A percentile compares a stretch with the other conserved stretches of the same genome.
These are phyloP conservation scores for Blastobasis adustella DNA, from an alignment of 2,888 invertebrate genomes.

Conservation along the genomic window DNA sequence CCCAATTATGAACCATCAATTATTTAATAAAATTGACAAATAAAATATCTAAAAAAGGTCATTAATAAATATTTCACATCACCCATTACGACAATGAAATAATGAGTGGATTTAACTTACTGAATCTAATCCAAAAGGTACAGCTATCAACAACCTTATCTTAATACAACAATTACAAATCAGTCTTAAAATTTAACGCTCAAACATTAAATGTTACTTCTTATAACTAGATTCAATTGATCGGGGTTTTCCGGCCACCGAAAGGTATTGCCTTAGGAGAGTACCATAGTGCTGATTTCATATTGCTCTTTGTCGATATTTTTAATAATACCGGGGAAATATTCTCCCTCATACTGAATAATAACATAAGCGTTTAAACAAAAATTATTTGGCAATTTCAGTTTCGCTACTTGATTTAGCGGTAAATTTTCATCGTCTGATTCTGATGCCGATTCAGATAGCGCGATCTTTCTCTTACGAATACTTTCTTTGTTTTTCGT, in stretches of 20 bases:
- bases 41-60: background rate
- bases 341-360: conserved; percentile 9
- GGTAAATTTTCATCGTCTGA: background rate
- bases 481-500: background rate
- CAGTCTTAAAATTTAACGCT: background rate
- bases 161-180: background rate
- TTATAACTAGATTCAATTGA: background rate
- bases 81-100: background rate
- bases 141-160: background rate
- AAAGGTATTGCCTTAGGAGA: conserved; percentile 8
- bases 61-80: background rate
- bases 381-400: background rate
- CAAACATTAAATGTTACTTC: background rate
- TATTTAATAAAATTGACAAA: background rate
- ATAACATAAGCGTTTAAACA: conserved; percentile 2
- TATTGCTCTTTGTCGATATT: background rate
- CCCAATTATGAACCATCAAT: background rate
- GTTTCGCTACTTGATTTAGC: background rate
- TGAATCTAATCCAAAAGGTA: background rate
- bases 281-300: conserved; percentile 9
- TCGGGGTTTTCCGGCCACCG: conserved; percentile 9
- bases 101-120: background rate
- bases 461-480: background rate
- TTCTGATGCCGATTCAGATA: background rate
- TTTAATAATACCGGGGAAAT: conserved; percentile 8